Evolutionary conservation across 2,888 invertebrate genomes (phyloP), one percentile per base, ranked within the genome.

Genomic region (Copidosoma aretas): DNA sequence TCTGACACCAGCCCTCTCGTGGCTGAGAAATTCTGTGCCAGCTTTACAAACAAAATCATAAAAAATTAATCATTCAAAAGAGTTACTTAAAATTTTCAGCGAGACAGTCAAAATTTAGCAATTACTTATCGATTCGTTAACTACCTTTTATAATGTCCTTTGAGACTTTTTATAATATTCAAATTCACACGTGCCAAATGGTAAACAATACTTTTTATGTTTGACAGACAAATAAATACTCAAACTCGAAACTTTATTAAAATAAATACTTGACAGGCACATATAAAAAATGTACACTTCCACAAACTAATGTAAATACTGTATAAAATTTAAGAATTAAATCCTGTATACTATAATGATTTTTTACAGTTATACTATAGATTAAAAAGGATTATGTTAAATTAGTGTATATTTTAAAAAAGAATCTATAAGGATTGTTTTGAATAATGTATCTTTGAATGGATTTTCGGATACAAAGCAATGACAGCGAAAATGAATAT

Each of bases 11-110:
- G 79, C 78, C 22, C 75, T 82, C 56, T 78, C 81, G 63, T 83
- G 83, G 83, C 71, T 83, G 17, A 77, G 80, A 74, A 77, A 81
- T 70, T 79, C 80, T 41, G 81, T 83, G 66, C 83, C 83, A 59
- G 83, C 83, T 66, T 75, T 83, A 51, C 79, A 78, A 58, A 75
- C 75, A 49, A 77, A 78, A 68, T 75, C 77, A 68, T 81, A 77
- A 80, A 76, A 64, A 43, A 32, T 17, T 15, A n/a, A 32, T 41
- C 52, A 46, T 64, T 67, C 52, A 53, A 68, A 70, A 68, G 59
- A 68, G 53, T 22, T 64, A 73, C 58, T 66, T 63, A 46, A 57
- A 66, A 56, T 60, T 70, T 19, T 25, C 60, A 62, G 32, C 41
- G 53, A 62, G 19, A 70, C 25, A 22, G 52, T 67, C 58, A 53